Base-by-base conservation (phyloP, 2,797 vertebrate species). In the Lithobates pipiens region DNA sequence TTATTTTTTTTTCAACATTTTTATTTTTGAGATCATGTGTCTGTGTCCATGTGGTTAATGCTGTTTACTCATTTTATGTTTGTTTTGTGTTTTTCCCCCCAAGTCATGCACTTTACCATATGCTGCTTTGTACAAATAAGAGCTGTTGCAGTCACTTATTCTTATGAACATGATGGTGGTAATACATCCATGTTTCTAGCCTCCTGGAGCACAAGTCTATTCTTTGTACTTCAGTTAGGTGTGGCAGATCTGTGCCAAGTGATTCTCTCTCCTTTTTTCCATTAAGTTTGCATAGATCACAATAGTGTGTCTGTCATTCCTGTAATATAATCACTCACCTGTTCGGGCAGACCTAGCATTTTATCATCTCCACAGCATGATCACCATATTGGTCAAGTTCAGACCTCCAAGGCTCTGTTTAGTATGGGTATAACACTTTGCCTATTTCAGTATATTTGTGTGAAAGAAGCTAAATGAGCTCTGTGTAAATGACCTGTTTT, bases 271-370 rank as follows among this genome's bases (percentile, higher is more conserved):
- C 21, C 5, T 23, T 23, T 18, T 13, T n/a, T 61, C 21, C 18
- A 7, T 23, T 8, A n/a, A 9, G 21, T 71, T 71, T 80, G 78
- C 78, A 80, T 80, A 54, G 27, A 57, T 10, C 27, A 71, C 78
- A 80, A 71, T 71, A 27, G 18, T 10, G 10, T 0, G 23, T 39
- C 63, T 80, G 46, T 80, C 9, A n/a, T 29, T 8, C 25, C 10
- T 67, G 76, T 67, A 39, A 67, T 27, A 16, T 67, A 42, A 70
- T 80, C 65, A 46, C 63, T 7, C 18, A 32, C 29, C 34, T 27
- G 25, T 54, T 34, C 3, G 29, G 10, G n/a, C 42, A 69, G 23
- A 57, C 46, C 13, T 46, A 16, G 11, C 0, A 10, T 65, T 25
- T 10, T 42, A 15, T 63, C 18, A 57, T 18, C 16, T 21, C 18